Evolutionary conservation across 2,888 invertebrate genomes (phyloP).

Genomic region (Helleia helle): DNA sequence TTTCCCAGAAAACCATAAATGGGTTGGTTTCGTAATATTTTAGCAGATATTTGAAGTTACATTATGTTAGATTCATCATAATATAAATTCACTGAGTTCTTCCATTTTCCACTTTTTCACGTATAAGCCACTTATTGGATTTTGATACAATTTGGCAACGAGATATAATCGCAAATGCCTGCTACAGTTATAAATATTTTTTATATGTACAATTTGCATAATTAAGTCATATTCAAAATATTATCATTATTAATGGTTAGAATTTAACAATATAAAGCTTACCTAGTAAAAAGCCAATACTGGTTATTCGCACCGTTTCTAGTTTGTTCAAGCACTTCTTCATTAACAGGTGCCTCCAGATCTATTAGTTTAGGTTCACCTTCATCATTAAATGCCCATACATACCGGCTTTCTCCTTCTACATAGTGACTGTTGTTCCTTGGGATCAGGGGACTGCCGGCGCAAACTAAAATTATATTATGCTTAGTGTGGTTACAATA

Average conservation of each 20-base stretch:
- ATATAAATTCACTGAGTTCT: too few species aligned
- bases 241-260: neutral
- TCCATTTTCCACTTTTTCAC: too few species aligned
- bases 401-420: slow-evolving; percentile 28
- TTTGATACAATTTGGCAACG: too few species aligned
- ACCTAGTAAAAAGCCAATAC: slow-evolving; percentile 32
- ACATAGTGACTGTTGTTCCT: slow-evolving; percentile 29
- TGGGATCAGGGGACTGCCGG: slow-evolving; percentile 17
- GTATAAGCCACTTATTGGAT: too few species aligned
- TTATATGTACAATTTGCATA: too few species aligned
- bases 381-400: slow-evolving; percentile 23
- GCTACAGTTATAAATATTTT: too few species aligned
- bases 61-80: too few species aligned
- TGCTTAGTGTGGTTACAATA: too few species aligned
- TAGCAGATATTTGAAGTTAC: too few species aligned
- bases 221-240: neutral
- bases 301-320: slow-evolving; percentile 27
- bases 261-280: neutral
- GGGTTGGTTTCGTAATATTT: too few species aligned
- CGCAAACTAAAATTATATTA: slow-evolving; percentile 16
- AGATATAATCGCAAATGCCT: too few species aligned
- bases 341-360: slow-evolving; percentile 21
- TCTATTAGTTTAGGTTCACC: slow-evolving; percentile 28
- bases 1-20: too few species aligned
- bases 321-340: slow-evolving; percentile 6